Conservation (phyloP, 2,888 invertebrate genomes). For the Eurois occulta region DNA sequence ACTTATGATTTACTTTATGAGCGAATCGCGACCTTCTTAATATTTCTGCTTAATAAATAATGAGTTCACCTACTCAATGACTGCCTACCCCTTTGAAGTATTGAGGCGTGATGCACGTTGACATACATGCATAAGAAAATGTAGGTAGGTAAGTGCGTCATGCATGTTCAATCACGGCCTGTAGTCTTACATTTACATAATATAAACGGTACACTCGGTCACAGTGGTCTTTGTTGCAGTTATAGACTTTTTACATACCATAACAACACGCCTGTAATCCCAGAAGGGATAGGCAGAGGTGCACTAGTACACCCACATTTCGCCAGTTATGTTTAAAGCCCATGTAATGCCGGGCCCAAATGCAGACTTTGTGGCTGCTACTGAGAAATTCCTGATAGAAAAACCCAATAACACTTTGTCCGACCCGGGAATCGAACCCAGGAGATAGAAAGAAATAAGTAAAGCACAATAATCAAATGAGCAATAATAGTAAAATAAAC, state of each 20-base stretch:
- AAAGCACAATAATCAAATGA: too few relatives aligned
- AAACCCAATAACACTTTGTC: not conserved
- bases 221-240: not conserved
- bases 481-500: too few relatives aligned
- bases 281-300: not conserved
- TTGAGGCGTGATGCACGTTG: not conserved
- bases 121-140: slow-evolving; percentile 24
- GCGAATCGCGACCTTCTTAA: not conserved
- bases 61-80: not conserved
- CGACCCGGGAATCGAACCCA: not conserved
- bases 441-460: too few relatives aligned
- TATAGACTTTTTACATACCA: not conserved
- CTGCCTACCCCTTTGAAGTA: not conserved
- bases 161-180: slow-evolving; percentile 19
- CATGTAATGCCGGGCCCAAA: not conserved
- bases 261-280: not conserved
- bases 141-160: not conserved
- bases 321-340: not conserved
- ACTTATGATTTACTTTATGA: not conserved
- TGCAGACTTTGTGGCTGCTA: not conserved
- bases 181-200: slow-evolving; percentile 15
- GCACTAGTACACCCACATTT: not conserved
- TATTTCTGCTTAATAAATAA: not conserved
- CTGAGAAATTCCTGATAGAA: not conserved
- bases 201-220: slow-evolving; percentile 5